Conservation (phyloP, 2,888 invertebrate genomes). For the Carcina quercana region DNA sequence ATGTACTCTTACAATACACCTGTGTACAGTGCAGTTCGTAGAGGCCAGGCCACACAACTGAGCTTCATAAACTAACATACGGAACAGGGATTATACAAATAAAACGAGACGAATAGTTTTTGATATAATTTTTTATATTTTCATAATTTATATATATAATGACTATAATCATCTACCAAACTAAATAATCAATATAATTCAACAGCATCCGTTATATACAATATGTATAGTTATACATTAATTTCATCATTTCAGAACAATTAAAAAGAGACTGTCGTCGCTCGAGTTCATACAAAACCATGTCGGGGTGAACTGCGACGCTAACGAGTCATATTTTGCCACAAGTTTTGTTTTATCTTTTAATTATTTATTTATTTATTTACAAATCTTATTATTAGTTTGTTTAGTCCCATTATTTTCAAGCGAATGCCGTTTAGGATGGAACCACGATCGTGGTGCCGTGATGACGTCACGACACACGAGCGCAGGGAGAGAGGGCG, state of each 20-base stretch:
- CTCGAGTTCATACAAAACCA: constrained; percentile 55
- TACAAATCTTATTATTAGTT: constrained; percentile 68
- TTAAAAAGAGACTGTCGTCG: constrained; percentile 43
- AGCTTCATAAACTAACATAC: too few species aligned
- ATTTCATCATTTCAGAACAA: constrained; percentile 39
- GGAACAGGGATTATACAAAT: constrained; percentile 3
- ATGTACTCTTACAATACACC: too few species aligned
- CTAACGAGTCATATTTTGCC: constrained; percentile 70
- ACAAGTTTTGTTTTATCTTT: constrained; percentile 61
- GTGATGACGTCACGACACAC: constrained; percentile 2
- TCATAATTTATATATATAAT: constrained; percentile 66
- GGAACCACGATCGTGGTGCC: constrained; percentile 23
- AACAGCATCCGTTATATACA: constrained; percentile 73
- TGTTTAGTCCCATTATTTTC: constrained; percentile 70
- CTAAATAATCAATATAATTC: constrained; percentile 69
- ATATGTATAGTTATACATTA: constrained; percentile 61
- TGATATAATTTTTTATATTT: constrained; percentile 66
- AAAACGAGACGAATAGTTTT: constrained; percentile 34
- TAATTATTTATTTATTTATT: too few species aligned
- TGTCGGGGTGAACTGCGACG: constrained; percentile 48
- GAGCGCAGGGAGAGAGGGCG: constrained; percentile 7
- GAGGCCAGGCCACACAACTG: too few species aligned
- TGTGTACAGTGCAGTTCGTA: too few species aligned
- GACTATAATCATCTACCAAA: constrained; percentile 72
- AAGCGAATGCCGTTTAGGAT: constrained; percentile 47